A percentile compares a stretch with the other conserved stretches of the same genome.
Conservation (phyloP, 2,797 vertebrate genomes). For the Coregonus suidteri region DNA sequence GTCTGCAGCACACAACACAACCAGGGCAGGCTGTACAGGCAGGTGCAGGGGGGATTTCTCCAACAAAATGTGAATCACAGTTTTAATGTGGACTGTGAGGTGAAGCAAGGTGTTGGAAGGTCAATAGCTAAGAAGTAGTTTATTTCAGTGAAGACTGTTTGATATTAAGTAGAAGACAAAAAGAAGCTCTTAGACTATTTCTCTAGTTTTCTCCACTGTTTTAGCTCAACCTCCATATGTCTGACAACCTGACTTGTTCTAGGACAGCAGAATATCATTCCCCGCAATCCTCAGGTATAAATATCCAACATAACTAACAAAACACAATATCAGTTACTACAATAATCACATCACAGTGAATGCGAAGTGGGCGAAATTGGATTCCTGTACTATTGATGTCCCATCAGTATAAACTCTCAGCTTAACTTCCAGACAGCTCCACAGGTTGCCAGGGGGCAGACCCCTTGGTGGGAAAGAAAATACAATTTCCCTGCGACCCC, state of each 20-base stretch:
- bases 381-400: slow-evolving; percentile 76
- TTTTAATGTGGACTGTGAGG: too few relatives aligned
- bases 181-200: background rate
- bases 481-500: slow-evolving; percentile 60
- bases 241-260: too few relatives aligned
- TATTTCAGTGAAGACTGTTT: background rate
- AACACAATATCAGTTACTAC: slow-evolving; percentile 55
- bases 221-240: background rate
- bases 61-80: too few relatives aligned
- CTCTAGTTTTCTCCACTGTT: slow-evolving; percentile 6
- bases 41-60: too few relatives aligned
- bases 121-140: too few relatives aligned
- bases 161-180: too few relatives aligned
- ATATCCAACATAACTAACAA: slow-evolving; percentile 22
- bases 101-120: too few relatives aligned
- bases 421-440: slow-evolving; percentile 54
- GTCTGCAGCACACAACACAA: slow-evolving; percentile 67
- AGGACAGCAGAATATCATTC: too few relatives aligned
- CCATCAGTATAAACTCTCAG: slow-evolving; percentile 65
- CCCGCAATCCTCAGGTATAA: too few relatives aligned
- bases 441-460: slow-evolving; percentile 55
- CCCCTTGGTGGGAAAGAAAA: slow-evolving; percentile 70
- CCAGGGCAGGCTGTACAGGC: too few relatives aligned
- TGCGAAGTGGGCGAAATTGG: slow-evolving; percentile 68
- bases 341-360: slow-evolving; percentile 66